Base-by-base conservation (phyloP, 1,140 invertebrate species). In the Diuraphis noxia region DNA sequence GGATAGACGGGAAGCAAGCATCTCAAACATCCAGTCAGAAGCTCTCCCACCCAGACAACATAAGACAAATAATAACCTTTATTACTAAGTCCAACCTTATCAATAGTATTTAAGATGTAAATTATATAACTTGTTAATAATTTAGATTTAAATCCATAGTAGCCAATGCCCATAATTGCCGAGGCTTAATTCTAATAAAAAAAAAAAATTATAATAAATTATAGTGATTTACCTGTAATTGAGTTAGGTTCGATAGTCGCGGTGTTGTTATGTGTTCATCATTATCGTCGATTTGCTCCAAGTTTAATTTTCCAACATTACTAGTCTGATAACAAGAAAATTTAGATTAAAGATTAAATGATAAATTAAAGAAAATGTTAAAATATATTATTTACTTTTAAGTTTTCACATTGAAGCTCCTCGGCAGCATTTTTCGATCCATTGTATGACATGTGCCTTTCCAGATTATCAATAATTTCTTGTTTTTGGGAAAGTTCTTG, bases 361-460 rank as follows among this genome's bases (percentile, higher is more conserved):
- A 34, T 34, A 46, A 34, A 49, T 34, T 49, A 49, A 85, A 43
- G 34, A 52, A 17, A 43, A 25, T 84, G 4, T 43, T 23, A 43
- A 25, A 41, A 40, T 36, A 9, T 30, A 49, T n/a, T 88, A 81
- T 36, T 6, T 82, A 91, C 72, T 13, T 82, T 91, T 49, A 91
- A 34, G 43, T 82, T 82, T 82, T 91, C 77, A 38, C 40, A 91
- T 40, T 46, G 72, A 2, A 91, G 34, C 13, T 92, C 92, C 9
- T 92, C 87, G n/a, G 92, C 92, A 10, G 92, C 88, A n/a, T 88
- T 89, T 85, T 90, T 92, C 8, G 88, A 89, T 36, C 92, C 92
- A 23, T 52, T 84, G 30, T 89, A 88, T 8, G 87, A 89, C 77
- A 92, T 52, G 25, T 84, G 77, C 40, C 88, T 89, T 81, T 92